These are phyloP conservation scores for Apodemus sylvaticus DNA, from an alignment of 2,113 vertebrate species.

Conservation along the genomic window DNA sequence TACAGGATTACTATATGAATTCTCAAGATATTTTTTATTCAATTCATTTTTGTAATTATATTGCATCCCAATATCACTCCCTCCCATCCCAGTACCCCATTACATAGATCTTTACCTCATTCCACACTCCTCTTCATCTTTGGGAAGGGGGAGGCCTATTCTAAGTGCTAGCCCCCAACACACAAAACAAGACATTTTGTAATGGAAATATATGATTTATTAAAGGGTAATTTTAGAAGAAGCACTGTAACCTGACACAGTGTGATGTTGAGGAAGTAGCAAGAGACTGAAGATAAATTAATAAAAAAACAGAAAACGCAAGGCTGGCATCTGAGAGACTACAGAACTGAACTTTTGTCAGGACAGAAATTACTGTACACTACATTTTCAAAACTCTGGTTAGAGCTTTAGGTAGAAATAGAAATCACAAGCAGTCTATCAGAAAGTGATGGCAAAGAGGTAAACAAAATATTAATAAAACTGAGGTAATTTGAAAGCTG, in stretches of 20 bases:
- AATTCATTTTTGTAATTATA: background rate
- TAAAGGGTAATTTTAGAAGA: background rate
- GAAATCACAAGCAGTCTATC: background rate
- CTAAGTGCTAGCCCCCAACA: background rate
- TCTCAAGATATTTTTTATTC: background rate
- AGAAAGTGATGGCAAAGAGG: background rate
- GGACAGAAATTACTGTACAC: background rate
- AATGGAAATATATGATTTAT: background rate
- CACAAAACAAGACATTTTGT: background rate
- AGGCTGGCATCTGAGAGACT: background rate
- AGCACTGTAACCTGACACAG: background rate
- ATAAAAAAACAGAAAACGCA: background rate
- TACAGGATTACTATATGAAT: background rate
- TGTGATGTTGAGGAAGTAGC: background rate
- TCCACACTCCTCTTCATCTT: no score
- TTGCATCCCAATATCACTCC: no score
- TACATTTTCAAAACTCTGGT: background rate
- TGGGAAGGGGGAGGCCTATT: no score
- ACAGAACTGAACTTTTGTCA: background rate
- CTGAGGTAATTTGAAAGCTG: background rate
- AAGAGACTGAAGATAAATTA: background rate
- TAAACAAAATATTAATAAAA: background rate
- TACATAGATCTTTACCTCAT: no score
- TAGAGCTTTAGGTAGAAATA: rapidly evolving
- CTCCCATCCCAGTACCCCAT: no score